Evolutionary conservation across 2,888 invertebrate genomes (phyloP).

Genomic region (Apodemia hepburni): DNA sequence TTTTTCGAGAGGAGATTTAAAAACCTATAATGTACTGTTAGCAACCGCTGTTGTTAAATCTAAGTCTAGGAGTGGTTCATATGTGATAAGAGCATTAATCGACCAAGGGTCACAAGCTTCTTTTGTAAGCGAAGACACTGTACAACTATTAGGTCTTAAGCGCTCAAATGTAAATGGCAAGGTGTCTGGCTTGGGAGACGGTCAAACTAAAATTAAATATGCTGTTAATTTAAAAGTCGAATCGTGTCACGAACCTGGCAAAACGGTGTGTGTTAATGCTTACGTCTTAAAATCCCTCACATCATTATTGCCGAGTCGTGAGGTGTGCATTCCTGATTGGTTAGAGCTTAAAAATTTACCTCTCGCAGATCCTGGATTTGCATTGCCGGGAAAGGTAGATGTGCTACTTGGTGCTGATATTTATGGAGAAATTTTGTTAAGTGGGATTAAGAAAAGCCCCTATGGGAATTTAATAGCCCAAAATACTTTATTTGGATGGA

Average conservation of each 20-base stretch:
- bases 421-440: neutral
- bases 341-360: neutral
- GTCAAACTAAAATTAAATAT: slow-evolving; percentile 22
- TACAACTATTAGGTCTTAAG: slow-evolving; percentile 28
- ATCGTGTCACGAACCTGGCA: neutral
- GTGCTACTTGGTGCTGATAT: neutral
- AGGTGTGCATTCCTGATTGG: slow-evolving; percentile 5
- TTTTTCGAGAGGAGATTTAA: neutral
- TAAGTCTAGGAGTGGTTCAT: no score
- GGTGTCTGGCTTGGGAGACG: slow-evolving; percentile 30
- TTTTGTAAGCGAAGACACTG: slow-evolving; percentile 29
- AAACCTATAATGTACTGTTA: neutral
- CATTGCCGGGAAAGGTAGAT: neutral
- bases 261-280: slow-evolving; percentile 4
- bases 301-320: neutral
- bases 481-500: no score
- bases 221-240: slow-evolving; percentile 7
- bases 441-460: neutral
- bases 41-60: no score
- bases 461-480: no score
- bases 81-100: neutral
- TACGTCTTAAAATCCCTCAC: slow-evolving; percentile 15
- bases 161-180: slow-evolving; percentile 22
- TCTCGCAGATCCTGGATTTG: neutral
- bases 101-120: slow-evolving; percentile 28